These are phyloP conservation scores for Amblyteles armatorius DNA, from an alignment of 2,888 invertebrate species.

Conservation along the genomic window DNA sequence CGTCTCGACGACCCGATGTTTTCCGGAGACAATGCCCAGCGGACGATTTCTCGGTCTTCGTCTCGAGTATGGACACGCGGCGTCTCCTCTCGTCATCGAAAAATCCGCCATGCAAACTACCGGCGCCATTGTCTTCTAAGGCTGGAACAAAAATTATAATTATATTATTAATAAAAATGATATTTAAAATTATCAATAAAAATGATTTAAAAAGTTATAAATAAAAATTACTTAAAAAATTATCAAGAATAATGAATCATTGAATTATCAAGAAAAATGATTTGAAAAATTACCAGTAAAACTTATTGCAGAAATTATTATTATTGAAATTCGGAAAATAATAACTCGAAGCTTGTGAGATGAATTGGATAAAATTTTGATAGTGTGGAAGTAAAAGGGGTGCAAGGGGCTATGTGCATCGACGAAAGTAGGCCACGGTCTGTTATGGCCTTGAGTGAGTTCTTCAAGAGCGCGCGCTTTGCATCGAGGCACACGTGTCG, in stretches of 20 bases:
- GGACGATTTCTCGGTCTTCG: slow-evolving; percentile 69
- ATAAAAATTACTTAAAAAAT: too few relatives aligned
- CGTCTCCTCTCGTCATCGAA: slow-evolving; percentile 69
- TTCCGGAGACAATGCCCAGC: slow-evolving; percentile 63
- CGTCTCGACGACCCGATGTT: slow-evolving; percentile 71
- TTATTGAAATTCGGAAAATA: neutral
- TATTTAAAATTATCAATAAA: too few relatives aligned
- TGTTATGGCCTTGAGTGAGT: slow-evolving; percentile 39
- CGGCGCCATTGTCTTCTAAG: slow-evolving; percentile 75
- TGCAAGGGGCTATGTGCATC: neutral
- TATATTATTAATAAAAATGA: neutral
- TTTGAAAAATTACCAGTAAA: neutral
- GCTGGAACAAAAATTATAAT: slow-evolving; percentile 16
- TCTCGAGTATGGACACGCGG: slow-evolving; percentile 69
- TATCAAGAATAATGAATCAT: too few relatives aligned
- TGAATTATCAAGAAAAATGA: too few relatives aligned
- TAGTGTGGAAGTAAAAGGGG: neutral
- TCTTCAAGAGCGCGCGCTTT: slow-evolving; percentile 36
- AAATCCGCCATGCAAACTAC: slow-evolving; percentile 77
- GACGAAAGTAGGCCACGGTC: slow-evolving; percentile 18
- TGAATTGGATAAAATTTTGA: neutral
- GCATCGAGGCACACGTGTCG: slow-evolving; percentile 51
- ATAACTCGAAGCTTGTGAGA: neutral
- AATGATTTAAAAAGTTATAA: too few relatives aligned
- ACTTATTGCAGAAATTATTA: neutral